These are phyloP conservation scores for Hemitrygon akajei DNA, from an alignment of 2,797 vertebrate genomes.

Conservation along the genomic window DNA sequence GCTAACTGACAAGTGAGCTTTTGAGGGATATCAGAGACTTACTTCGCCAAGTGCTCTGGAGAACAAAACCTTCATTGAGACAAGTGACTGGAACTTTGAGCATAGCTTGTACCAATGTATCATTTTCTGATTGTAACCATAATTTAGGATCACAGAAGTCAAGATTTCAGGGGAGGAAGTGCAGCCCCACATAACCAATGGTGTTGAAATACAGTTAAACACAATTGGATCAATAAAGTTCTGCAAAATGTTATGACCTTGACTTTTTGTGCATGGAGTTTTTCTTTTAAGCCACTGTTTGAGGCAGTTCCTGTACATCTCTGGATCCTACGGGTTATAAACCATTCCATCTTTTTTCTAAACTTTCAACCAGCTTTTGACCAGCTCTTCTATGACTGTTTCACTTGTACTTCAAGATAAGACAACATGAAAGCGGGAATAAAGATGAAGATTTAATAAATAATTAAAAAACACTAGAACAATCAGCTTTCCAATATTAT, in stretches of 20 bases:
- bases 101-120: not conserved
- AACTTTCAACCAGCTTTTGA: not conserved
- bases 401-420: not conserved
- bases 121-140: not conserved
- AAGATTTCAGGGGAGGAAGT: not conserved
- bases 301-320: not conserved
- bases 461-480: not conserved
- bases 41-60: too few species aligned
- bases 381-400: not conserved
- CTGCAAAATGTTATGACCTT: not conserved
- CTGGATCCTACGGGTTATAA: not conserved
- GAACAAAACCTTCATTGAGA: too few species aligned
- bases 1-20: too few species aligned
- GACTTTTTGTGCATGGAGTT: not conserved
- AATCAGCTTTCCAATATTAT: too few species aligned
- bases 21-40: too few species aligned
- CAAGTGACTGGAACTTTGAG: too few species aligned
- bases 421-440: not conserved
- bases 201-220: not conserved
- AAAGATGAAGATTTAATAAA: not conserved
- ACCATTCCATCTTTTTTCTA: not conserved
- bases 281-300: not conserved
- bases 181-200: not conserved
- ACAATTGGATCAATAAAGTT: not conserved
- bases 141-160: not conserved